phyloP scores from a whole-genome alignment of 2,113 vertebrate species.

The Puntigrus tetrazona region DNA sequence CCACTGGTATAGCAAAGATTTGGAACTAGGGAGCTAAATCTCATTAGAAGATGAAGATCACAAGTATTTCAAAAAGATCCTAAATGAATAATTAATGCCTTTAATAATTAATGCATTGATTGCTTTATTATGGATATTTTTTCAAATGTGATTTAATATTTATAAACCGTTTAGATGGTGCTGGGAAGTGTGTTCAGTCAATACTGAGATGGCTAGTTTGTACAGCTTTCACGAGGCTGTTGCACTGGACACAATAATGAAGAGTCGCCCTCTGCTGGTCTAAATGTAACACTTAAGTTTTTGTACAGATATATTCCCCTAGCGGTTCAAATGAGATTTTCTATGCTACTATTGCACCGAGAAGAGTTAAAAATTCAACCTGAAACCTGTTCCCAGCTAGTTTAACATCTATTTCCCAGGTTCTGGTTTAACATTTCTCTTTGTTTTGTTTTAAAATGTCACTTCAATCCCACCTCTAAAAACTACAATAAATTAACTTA shows the following conservation, averaged over 20 bases:
- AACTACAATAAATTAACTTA: background rate
- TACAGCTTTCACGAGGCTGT: background rate
- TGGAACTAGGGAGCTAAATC: background rate
- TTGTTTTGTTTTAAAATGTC: too few relatives aligned
- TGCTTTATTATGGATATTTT: background rate
- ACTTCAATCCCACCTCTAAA: background rate
- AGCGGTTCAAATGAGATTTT: background rate
- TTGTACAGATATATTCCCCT: background rate
- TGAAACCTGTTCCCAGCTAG: background rate
- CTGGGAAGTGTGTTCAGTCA: background rate
- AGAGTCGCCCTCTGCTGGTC: conserved; percentile 21
- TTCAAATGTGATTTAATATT: background rate
- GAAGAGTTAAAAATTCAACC: background rate
- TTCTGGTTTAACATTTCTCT: too few relatives aligned
- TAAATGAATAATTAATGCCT: background rate
- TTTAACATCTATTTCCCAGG: background rate
- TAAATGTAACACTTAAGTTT: background rate
- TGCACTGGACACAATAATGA: background rate
- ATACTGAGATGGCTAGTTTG: background rate
- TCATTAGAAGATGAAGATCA: background rate
- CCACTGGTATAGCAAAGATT: background rate
- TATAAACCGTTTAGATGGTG: background rate
- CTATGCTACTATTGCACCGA: background rate
- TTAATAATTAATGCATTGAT: too few relatives aligned
- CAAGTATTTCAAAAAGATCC: background rate